Evolutionary conservation across 1,140 invertebrate genomes (phyloP), one percentile per base, ranked within the genome.

Genomic region (Pseudomyrmex concolor): DNA sequence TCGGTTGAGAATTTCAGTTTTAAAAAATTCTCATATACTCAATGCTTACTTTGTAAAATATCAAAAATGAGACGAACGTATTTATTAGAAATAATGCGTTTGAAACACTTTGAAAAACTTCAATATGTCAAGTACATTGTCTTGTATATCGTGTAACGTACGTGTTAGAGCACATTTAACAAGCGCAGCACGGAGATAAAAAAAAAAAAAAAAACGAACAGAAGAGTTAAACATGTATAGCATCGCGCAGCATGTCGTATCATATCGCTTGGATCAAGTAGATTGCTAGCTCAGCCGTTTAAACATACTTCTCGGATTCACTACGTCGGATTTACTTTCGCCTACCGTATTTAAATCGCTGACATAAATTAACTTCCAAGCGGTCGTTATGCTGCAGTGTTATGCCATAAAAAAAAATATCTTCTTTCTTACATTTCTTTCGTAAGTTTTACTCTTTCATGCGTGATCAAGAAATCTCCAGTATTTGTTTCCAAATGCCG

Each of bases 261-360:
- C 76, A 57, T 34, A 45, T 78, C 34, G 34, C 64, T 48, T 15
- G 64, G 51, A 78, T 78, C 64, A 70, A 77, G 74, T 77, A 57
- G 74, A 77, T 67, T 17, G 74, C 64, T 57, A 57, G 34, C 76
- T 78, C 64, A 78, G 76, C 64, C 15, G 51, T 25, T 77, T 57
- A 48, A 15, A 78, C 50, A 57, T 70, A 78, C 68, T 78, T 64
- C 76, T 68, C 34, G 51, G 15, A 54, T 70, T 57, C 63, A 68
- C 17, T 45, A 19, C 62, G 34, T 68, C 34, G 51, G 15, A 54
- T 70, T 57, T 51, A 68, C 17, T 45, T 55, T 34, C 62, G 51
- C 64, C 15, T 57, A 48, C 63, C 59, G 15, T 57, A 54, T 57
- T 57, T 19, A 57, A 59, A 78, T 17, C 45, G 17, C 51, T 63